A percentile compares a stretch with the other conserved stretches of the same genome.
These are phyloP conservation scores for Noctua janthe DNA, from an alignment of 2,888 invertebrate species.

Conservation along the genomic window DNA sequence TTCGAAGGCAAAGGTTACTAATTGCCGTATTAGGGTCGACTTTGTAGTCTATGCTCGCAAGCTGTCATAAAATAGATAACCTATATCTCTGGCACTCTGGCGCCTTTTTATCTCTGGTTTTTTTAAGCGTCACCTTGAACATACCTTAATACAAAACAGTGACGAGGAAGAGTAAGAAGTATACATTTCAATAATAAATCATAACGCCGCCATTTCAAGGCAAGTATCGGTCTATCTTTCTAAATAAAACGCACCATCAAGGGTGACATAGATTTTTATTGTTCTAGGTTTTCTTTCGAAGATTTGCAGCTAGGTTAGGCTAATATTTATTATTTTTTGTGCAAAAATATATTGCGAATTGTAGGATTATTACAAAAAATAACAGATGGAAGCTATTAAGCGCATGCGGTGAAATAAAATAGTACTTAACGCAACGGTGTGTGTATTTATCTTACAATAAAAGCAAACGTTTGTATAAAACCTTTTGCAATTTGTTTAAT, in stretches of 20 bases:
- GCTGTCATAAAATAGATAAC: constrained; percentile 39
- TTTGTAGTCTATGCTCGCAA: constrained; percentile 32
- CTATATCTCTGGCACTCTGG: constrained; percentile 33
- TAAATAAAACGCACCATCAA: constrained; percentile 37
- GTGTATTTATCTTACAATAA: constrained; percentile 42
- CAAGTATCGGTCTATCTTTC: constrained; percentile 23
- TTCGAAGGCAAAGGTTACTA: constrained; percentile 39
- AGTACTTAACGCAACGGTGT: constrained; percentile 29
- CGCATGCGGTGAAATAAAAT: constrained; percentile 46
- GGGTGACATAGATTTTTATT: constrained; percentile 53
- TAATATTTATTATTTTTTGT: constrained; percentile 57
- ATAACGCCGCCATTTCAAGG: constrained; percentile 66
- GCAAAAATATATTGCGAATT: constrained; percentile 45
- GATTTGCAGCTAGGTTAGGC: constrained; percentile 36
- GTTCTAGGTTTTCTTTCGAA: constrained; percentile 38
- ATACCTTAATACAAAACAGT: constrained; percentile 62
- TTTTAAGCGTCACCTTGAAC: constrained; percentile 54
- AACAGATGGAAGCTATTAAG: constrained; percentile 54
- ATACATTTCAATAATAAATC: constrained; percentile 69
- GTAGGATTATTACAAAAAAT: constrained; percentile 43
- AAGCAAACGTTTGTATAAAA: constrained; percentile 13
- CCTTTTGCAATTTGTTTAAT: not conserved
- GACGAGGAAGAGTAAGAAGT: constrained; percentile 67
- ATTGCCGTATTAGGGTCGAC: constrained; percentile 40
- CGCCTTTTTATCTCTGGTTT: constrained; percentile 41